A percentile compares a stretch with the other conserved stretches of the same genome.
Conservation (phyloP, 37 sponge, comb jelly and placozoan genomes). For the Spongilla lacustris region DNA sequence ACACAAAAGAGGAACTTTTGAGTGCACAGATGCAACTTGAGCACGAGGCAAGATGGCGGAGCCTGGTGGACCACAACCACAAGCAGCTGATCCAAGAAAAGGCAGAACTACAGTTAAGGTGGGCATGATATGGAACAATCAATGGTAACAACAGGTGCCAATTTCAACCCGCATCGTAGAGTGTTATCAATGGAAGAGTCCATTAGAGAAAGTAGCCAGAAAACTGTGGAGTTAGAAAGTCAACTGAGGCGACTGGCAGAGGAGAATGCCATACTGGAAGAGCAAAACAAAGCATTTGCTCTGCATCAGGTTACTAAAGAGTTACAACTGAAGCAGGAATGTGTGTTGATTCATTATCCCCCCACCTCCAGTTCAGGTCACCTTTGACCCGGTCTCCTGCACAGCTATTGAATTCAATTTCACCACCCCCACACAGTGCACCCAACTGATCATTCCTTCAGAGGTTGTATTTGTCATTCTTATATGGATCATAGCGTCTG, state of each 20-base stretch:
- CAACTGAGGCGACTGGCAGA: conserved; percentile 31
- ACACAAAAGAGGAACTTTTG: conserved; percentile 17
- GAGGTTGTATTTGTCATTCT: too few relatives aligned
- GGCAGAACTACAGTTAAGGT: conserved; percentile 40
- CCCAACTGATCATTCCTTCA: too few relatives aligned
- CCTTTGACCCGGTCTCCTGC: too few relatives aligned
- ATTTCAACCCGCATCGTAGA: conserved; percentile 12
- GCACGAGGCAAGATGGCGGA: conserved; percentile 43
- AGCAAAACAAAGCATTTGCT: conserved; percentile 14
- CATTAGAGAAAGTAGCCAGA: conserved; percentile 16
- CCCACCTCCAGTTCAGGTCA: too few relatives aligned
- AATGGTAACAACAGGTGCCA: background rate
- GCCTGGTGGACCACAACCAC: conserved; percentile 22
- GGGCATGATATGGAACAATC: conserved; percentile 1
- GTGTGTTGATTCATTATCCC: too few relatives aligned
- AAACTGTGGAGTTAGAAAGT: conserved; percentile 27
- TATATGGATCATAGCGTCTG: too few relatives aligned
- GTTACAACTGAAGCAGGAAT: too few relatives aligned
- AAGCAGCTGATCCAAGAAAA: conserved; percentile 43
- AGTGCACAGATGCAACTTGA: conserved; percentile 32
- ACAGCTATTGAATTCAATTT: too few relatives aligned
- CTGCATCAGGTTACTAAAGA: too few relatives aligned
- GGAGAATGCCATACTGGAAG: conserved; percentile 51
- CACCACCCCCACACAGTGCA: too few relatives aligned
- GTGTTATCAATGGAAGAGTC: conserved; percentile 19